Evolutionary conservation across 2,797 vertebrate genomes (phyloP), one percentile per base, ranked within the genome.

Genomic region (Scyliorhinus canicula): DNA sequence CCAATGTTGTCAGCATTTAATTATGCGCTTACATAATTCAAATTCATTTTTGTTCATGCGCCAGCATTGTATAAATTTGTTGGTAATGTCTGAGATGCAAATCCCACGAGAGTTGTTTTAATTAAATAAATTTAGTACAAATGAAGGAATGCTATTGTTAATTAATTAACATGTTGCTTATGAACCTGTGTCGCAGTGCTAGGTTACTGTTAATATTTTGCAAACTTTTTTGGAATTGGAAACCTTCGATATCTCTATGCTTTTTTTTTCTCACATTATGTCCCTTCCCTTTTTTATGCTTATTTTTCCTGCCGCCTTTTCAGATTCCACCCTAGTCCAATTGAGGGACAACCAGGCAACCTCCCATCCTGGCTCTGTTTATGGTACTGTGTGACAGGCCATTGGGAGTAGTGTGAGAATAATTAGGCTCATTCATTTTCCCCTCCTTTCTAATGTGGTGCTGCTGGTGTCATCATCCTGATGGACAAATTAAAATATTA

Each of bases 1-100:
- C 35, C n/a, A 57, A 65, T 93, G 57, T 35, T n/a, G 77, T 86
- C 84, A 0, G 11, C 50, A 86, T 86, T 86, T 86, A 60, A 40
- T 93, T 65, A 63, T 65, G 35, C 28, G 1, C n/a, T 44, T 93
- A 44, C 88, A 93, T 93, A 40, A 50, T 65, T 93, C 3, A 21
- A 93, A 93, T 65, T 63, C 60, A 93, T 44, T 63, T 93, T 60
- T 93, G 57, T 65, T 93, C 19, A 93, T 65, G 60, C n/a, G 11
- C 88, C 57, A 40, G 4, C 24, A 60, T 63, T 40, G 60, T 65
- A 93, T 65, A 24, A 93, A 93, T 93, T 93, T 93, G 57, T 44
- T 65, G 60, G n/a, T 93, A 65, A 65, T 93, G 21, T 44, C n/a
- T 63, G 60, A 44, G 57, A 65, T 65, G 88, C 28, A 31, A 14